Percentiles rank a stretch among this genome's conserved stretches.
phyloP scores from a whole-genome alignment of 2,888 invertebrate species.

The Capitulum mitella region DNA sequence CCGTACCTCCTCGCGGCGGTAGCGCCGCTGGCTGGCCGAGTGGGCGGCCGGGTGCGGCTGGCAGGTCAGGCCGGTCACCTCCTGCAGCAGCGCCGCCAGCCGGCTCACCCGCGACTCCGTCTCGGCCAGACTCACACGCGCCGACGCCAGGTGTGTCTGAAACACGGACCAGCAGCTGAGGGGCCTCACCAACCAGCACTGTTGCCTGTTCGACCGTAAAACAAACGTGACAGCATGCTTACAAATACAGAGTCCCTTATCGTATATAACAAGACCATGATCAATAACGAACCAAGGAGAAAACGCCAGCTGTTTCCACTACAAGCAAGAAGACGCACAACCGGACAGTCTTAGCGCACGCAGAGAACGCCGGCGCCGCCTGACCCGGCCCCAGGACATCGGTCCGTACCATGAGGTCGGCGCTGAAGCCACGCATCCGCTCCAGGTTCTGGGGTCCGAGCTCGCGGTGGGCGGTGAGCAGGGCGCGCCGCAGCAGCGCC shows the following conservation, averaged over 20 bases:
- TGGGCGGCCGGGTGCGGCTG: slow-evolving; percentile 9
- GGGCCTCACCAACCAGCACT: no score
- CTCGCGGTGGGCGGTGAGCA: slow-evolving; percentile 62
- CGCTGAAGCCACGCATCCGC: slow-evolving; percentile 74
- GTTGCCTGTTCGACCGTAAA: no score
- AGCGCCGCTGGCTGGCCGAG: slow-evolving; percentile 16
- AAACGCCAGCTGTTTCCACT: no score
- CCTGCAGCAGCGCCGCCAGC: neutral
- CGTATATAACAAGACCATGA: no score
- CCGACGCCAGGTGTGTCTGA: slow-evolving; percentile 18
- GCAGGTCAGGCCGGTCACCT: neutral
- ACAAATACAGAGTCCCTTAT: no score
- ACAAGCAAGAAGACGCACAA: no score
- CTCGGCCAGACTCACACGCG: neutral
- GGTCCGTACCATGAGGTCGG: slow-evolving; percentile 65
- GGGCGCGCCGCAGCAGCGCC: slow-evolving; percentile 54
- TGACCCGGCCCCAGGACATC: no score
- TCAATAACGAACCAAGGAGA: no score
- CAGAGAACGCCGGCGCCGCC: no score
- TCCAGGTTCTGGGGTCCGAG: slow-evolving; percentile 72
- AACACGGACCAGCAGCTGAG: no score
- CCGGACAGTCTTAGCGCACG: no score
- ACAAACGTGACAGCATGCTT: no score
- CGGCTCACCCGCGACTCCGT: slow-evolving; percentile 22
- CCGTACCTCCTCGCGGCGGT: neutral